Evolutionary conservation across 1,140 invertebrate genomes (phyloP).

Genomic region (Temnothorax nylanderi): DNA sequence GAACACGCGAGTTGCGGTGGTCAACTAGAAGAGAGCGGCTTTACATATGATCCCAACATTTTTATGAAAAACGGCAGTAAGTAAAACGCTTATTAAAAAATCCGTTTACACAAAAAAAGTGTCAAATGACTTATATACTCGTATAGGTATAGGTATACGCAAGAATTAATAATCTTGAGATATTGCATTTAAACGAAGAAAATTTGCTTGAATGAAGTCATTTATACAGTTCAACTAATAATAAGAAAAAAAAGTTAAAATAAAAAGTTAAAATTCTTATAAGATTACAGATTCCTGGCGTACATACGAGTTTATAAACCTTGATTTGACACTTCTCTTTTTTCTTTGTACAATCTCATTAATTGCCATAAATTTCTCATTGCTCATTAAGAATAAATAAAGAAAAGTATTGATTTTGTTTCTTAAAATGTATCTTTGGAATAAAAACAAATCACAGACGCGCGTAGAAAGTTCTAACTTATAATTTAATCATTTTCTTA

Average conservation of each 20-base stretch:
- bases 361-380: neutral
- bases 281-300: no score
- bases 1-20: slow-evolving; percentile 94
- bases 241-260: no score
- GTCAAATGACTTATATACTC: no score
- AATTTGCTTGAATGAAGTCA: no score
- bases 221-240: no score
- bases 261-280: no score
- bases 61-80: slow-evolving; percentile 95
- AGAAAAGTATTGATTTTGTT: neutral
- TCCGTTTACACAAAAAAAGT: no score
- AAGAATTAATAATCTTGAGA: no score
- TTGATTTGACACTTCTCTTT: no score
- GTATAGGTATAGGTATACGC: no score
- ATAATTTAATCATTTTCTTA: neutral
- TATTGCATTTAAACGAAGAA: no score
- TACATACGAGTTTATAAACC: no score
- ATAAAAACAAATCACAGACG: neutral
- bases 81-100: slow-evolving; percentile 70
- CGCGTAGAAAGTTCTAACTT: neutral
- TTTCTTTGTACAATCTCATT: neutral
- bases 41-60: slow-evolving; percentile 91
- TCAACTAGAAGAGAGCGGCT: slow-evolving; percentile 90
- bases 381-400: neutral
- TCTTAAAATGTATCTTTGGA: neutral